phyloP scores from a whole-genome alignment of 2,888 invertebrate species.

The Chydorus sphaericus region DNA sequence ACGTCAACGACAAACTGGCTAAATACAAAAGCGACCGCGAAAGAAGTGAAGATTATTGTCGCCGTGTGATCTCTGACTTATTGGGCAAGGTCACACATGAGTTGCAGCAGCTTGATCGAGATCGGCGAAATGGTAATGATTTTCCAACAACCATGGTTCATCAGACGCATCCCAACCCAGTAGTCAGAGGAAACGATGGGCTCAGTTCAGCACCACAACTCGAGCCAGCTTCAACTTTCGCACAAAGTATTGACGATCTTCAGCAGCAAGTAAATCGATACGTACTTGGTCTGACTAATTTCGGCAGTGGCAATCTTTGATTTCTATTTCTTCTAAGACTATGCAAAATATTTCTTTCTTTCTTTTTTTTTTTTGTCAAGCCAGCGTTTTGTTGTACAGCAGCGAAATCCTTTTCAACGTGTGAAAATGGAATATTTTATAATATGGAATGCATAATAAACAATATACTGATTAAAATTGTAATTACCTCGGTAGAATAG shows the following conservation, averaged over 20 bases:
- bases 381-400: not conserved
- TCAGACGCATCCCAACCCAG: too few relatives aligned
- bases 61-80: not conserved
- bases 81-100: constrained; percentile 3
- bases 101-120: constrained; percentile 1
- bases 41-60: constrained; percentile 7
- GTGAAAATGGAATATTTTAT: too few relatives aligned
- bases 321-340: not conserved
- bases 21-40: constrained; percentile 11
- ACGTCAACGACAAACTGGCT: constrained; percentile 9
- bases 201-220: not conserved
- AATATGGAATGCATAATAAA: too few relatives aligned
- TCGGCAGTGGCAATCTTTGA: not conserved
- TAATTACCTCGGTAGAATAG: too few relatives aligned
- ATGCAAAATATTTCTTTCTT: not conserved
- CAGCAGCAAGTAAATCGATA: constrained; percentile 3
- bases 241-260: not conserved
- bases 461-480: too few relatives aligned
- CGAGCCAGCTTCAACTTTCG: not conserved
- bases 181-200: not conserved
- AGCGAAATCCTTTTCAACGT: too few relatives aligned
- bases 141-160: too few relatives aligned
- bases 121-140: not conserved
- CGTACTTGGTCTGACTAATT: not conserved
- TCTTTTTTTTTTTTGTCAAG: not conserved